Conservation (phyloP, 2,797 vertebrate species). For the Aphelocoma californica region DNA sequence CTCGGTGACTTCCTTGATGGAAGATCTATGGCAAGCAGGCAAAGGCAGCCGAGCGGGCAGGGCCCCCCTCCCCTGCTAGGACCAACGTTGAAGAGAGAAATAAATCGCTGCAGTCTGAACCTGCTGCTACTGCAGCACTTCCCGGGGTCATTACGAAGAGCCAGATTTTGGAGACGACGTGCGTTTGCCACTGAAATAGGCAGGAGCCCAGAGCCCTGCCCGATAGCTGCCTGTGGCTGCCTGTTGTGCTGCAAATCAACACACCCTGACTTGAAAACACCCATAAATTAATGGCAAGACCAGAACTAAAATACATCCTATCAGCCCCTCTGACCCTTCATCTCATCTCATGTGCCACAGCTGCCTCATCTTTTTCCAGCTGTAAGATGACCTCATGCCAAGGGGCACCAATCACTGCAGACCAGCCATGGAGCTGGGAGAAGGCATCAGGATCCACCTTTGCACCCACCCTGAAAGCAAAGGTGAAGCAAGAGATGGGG, state of each 20-base stretch:
- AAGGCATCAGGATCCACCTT: background rate
- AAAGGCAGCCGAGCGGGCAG: background rate
- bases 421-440: background rate
- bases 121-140: slow-evolving; percentile 8
- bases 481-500: background rate
- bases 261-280: background rate
- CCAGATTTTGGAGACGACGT: rapidly evolving
- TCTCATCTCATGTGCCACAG: background rate
- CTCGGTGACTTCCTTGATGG: background rate
- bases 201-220: background rate
- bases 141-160: background rate
- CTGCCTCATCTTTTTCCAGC: background rate
- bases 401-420: background rate
- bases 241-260: background rate
- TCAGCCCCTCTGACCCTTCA: background rate
- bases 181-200: background rate
- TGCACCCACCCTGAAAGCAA: background rate
- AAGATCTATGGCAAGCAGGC: background rate
- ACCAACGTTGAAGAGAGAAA: background rate
- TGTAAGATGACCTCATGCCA: background rate
- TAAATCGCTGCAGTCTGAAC: background rate
- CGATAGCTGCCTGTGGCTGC: background rate
- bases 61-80: background rate
- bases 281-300: background rate
- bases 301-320: background rate